A percentile compares a stretch with the other conserved stretches of the same genome.
phyloP scores from a whole-genome alignment of 2,113 vertebrate genomes.

The Nematolebias whitei region DNA sequence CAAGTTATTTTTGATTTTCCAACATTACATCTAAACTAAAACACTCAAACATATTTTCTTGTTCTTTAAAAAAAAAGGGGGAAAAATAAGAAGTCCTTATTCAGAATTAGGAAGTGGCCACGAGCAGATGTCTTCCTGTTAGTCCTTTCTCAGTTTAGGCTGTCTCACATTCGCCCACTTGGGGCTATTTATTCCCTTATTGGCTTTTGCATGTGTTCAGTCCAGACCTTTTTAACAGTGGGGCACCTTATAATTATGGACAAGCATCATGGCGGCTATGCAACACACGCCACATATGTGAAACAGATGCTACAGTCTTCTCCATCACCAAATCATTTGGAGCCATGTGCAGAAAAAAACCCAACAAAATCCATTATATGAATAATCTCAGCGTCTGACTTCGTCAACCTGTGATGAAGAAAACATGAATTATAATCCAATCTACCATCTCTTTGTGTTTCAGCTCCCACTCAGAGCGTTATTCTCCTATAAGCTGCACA shows the following conservation, averaged over 20 bases:
- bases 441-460: neutral
- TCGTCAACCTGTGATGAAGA: neutral
- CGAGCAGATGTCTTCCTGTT: slow-evolving; percentile 73
- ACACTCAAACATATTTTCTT: slow-evolving; percentile 64
- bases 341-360: slow-evolving; percentile 19
- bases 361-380: slow-evolving; percentile 25
- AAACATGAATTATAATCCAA: slow-evolving; percentile 4
- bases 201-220: slow-evolving; percentile 69
- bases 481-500: neutral
- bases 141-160: slow-evolving; percentile 71
- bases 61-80: slow-evolving; percentile 37
- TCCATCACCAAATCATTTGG: slow-evolving; percentile 43
- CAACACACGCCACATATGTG: slow-evolving; percentile 66
- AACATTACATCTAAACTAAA: slow-evolving; percentile 57
- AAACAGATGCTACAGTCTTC: slow-evolving; percentile 65
- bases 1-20: slow-evolving; percentile 68
- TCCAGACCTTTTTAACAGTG: slow-evolving; percentile 61
- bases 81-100: slow-evolving; percentile 24
- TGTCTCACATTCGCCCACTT: slow-evolving; percentile 68
- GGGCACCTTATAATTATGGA: slow-evolving; percentile 75
- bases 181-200: slow-evolving; percentile 71
- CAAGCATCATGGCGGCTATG: slow-evolving; percentile 59
- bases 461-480: neutral
- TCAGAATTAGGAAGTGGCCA: slow-evolving; percentile 56
- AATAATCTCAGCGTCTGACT: slow-evolving; percentile 14